Percentiles rank a stretch among this genome's conserved stretches.
Conservation (phyloP, 2,113 vertebrate species). For the Vanacampus margaritifer region DNA sequence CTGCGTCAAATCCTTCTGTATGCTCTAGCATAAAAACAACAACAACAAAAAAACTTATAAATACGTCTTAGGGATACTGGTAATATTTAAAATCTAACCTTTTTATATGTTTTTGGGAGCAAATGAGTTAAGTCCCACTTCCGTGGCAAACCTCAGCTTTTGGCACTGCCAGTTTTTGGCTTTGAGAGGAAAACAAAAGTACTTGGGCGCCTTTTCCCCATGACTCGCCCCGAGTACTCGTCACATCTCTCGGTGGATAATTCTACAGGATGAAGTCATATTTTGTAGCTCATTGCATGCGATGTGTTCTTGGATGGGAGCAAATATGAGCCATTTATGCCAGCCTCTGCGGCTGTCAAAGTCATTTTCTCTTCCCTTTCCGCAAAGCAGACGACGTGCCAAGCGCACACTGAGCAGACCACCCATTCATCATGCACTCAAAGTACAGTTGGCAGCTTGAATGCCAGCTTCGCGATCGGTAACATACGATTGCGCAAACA, state of each 20-base stretch:
- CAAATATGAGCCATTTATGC: slow-evolving; percentile 11
- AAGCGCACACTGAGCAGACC: slow-evolving; percentile 35
- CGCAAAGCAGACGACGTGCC: slow-evolving; percentile 31
- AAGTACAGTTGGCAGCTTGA: slow-evolving; percentile 11
- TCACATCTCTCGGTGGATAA: slow-evolving; percentile 16
- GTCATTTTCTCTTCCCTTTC: slow-evolving; percentile 1
- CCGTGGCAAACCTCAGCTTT: slow-evolving; percentile 39
- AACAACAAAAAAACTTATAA: too few relatives aligned
- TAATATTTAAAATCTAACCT: too few relatives aligned
- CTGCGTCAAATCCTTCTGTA: too few relatives aligned
- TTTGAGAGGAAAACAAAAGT: slow-evolving; percentile 26
- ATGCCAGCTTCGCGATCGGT: slow-evolving; percentile 17
- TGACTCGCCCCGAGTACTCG: slow-evolving; percentile 24
- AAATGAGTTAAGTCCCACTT: slow-evolving; percentile 30
- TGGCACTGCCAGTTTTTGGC: slow-evolving; percentile 25
- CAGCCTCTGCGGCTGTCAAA: slow-evolving; percentile 11
- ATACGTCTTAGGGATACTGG: too few relatives aligned
- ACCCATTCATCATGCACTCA: slow-evolving; percentile 41
- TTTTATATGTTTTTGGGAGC: too few relatives aligned
- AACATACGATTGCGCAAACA: slow-evolving; percentile 21
- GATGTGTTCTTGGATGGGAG: slow-evolving; percentile 10
- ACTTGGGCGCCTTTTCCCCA: slow-evolving; percentile 21
- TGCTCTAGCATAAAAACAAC: too few relatives aligned
- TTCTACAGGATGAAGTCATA: slow-evolving; percentile 26
- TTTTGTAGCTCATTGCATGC: slow-evolving; percentile 19